phyloP scores from a whole-genome alignment of 2,797 vertebrate genomes.

The Acanthis flammea region DNA sequence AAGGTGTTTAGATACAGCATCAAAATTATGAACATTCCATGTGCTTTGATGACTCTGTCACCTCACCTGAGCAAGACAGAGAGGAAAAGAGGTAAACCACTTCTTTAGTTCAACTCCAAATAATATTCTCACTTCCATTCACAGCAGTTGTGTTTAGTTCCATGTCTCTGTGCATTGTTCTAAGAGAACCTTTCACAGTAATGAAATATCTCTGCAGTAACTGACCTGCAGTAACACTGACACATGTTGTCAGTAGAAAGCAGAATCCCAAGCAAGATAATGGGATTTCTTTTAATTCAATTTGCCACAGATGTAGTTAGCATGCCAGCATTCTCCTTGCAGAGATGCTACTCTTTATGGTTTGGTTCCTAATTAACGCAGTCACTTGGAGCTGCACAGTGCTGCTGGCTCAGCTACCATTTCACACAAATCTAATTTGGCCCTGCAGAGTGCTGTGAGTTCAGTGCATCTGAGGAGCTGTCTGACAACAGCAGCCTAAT shows the following conservation, averaged over 20 bases:
- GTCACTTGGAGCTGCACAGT: constrained; percentile 54
- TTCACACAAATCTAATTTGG: constrained; percentile 68
- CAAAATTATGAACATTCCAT: not conserved
- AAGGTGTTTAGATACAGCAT: not conserved
- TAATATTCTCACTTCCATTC: not conserved
- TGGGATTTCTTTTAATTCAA: constrained; percentile 71
- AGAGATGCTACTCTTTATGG: constrained; percentile 65
- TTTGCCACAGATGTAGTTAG: constrained; percentile 64
- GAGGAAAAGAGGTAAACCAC: not conserved
- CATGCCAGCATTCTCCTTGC: constrained; percentile 41
- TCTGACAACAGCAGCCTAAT: constrained; percentile 4
- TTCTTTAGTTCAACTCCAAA: constrained; percentile 4
- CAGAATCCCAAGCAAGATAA: constrained; percentile 58
- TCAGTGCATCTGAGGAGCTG: constrained; percentile 5
- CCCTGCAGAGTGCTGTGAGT: constrained; percentile 42
- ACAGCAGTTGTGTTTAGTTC: not conserved
- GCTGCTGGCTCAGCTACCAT: constrained; percentile 63
- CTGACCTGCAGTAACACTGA: constrained; percentile 25
- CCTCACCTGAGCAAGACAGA: not conserved
- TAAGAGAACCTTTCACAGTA: not conserved
- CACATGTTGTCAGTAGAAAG: constrained; percentile 35
- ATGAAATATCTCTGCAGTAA: constrained; percentile 22
- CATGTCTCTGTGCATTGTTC: not conserved
- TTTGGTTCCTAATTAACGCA: constrained; percentile 68
- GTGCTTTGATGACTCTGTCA: not conserved